A percentile compares a stretch with the other conserved stretches of the same genome.
Conservation (phyloP, 2,113 vertebrate species). For the Miniopterus natalensis region DNA sequence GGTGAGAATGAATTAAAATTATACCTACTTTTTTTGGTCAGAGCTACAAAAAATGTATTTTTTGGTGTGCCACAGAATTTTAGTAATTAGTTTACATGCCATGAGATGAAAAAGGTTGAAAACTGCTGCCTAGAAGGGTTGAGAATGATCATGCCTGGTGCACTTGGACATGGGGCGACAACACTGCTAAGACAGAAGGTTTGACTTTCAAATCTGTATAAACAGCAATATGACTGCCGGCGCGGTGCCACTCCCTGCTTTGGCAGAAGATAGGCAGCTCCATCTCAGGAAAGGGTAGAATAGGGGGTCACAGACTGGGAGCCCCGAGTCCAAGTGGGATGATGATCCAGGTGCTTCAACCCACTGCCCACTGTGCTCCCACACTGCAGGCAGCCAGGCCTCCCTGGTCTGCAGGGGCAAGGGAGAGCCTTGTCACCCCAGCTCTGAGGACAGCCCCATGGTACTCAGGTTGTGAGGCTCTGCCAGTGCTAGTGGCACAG, state of each 20-base stretch:
- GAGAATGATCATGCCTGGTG: not conserved
- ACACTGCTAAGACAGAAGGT: not conserved
- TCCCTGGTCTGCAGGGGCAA: too few species aligned
- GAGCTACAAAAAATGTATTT: not conserved
- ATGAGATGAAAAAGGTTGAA: not conserved
- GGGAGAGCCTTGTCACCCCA: too few species aligned
- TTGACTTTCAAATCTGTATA: not conserved
- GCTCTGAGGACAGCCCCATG: not conserved
- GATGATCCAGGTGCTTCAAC: not conserved
- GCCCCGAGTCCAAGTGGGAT: not conserved
- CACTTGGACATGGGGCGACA: not conserved
- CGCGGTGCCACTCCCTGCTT: not conserved
- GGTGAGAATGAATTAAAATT: not conserved
- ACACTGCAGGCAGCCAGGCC: not conserved
- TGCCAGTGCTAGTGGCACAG: not conserved
- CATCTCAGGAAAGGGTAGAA: not conserved
- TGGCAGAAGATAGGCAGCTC: not conserved
- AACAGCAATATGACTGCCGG: not conserved
- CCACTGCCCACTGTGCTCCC: not conserved
- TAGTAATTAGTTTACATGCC: not conserved
- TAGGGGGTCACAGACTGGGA: not conserved
- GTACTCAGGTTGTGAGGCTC: not conserved
- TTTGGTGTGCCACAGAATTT: not conserved
- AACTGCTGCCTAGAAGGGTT: not conserved
- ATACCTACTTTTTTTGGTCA: not conserved